phyloP scores from a whole-genome alignment of 2,797 vertebrate species.

The Cetoscarus ocellatus region DNA sequence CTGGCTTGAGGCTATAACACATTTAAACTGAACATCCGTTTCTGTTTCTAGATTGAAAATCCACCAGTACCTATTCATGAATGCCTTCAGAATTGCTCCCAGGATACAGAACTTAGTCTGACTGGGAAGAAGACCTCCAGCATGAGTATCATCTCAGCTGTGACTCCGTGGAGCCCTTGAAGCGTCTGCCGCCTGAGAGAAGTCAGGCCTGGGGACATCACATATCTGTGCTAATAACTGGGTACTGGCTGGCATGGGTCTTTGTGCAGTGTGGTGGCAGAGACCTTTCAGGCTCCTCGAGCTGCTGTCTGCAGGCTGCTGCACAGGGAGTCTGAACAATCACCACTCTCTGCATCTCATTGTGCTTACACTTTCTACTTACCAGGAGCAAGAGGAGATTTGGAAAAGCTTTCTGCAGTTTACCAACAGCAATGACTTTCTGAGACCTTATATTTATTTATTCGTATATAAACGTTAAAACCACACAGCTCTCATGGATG shows the following conservation, averaged over 20 bases:
- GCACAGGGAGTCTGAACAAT: background rate
- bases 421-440: too few relatives aligned
- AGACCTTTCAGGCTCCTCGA: background rate
- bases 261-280: background rate
- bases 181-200: background rate
- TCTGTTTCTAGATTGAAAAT: background rate
- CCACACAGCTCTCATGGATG: too few relatives aligned
- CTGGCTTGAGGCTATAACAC: background rate
- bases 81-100: background rate
- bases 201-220: background rate
- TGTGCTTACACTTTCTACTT: background rate
- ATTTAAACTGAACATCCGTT: background rate
- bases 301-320: background rate
- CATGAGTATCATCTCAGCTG: background rate
- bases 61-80: background rate
- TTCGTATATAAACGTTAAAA: too few relatives aligned
- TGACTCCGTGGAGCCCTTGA: background rate
- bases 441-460: too few relatives aligned
- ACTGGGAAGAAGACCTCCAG: background rate
- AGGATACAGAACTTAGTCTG: background rate
- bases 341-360: background rate
- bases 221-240: background rate
- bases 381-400: background rate
- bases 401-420: background rate
- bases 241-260: background rate